Base-by-base conservation (phyloP, 2,888 invertebrate genomes). In the Lymantria dispar region DNA sequence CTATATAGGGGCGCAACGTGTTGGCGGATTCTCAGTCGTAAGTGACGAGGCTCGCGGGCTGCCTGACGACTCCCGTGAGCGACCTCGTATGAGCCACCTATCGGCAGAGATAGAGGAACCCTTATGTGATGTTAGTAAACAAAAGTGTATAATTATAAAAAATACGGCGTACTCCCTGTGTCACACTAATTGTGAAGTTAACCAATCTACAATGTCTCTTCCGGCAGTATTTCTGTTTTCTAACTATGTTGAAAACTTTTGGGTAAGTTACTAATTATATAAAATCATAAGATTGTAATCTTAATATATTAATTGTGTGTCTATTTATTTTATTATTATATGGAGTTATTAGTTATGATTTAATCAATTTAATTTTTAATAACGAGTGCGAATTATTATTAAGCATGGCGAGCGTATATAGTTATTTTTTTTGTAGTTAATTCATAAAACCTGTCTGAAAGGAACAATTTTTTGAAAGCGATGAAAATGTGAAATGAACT, bases 41-140 rank as follows among this genome's bases (percentile, higher is more conserved):
- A 67, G 71, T 67, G 62, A 64, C 63, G 66, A 76, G 74, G 72
- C 75, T 72, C 67, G 76, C 79, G 78, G 67, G 74, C 72, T 68
- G 69, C 65, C 67, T 64, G 61, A 56, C 66, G 60, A 62, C 63
- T 68, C 61, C 64, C 65, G 64, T 67, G 62, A 54, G 62, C 61
- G 39, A 60, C 58, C 52, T 64, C 59, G 60, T 64, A 60, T 65
- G 50, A 56, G 50, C 62, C 61, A 56, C 55, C 64, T 64, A 59
- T 70, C 76, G 70, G 71, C 62, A 72, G 60, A 73, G 74, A 78
- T 78, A 76, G 79, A 82, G 70, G 70, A 76, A 78, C 78, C 76
- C 74, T 68, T 77, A 76, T 85, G 87, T 85, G 78, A 86, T 88
- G 89, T 87, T 90, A 83, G 83, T 86, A 88, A 88, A 89, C 83